Evolutionary conservation across 2,113 vertebrate genomes (phyloP), one percentile per base, ranked within the genome.

Genomic region (Bungarus multicinctus): DNA sequence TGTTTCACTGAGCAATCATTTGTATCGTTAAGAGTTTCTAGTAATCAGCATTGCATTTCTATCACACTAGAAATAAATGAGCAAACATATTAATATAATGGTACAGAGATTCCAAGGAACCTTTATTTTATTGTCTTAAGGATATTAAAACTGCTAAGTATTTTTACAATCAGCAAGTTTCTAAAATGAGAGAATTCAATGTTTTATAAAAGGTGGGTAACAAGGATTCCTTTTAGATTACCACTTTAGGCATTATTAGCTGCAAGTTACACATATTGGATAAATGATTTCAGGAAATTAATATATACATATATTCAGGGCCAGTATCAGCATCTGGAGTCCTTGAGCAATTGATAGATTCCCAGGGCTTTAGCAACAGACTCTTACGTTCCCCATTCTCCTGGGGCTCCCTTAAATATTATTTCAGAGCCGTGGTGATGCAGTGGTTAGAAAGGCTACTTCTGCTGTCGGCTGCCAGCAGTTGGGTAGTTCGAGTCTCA

Each of bases 181-280:
- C 90, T 91, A 23, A 95, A 94, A 47, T 11, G 39, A 90, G 87
- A 30, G 25, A 74, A 27, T 74, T 52, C 50, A 52, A 2, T 81
- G 4, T 23, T 93, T 89, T 89, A 64, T 93, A 89, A 94, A 85
- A 94, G 11, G 27, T 14, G 64, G 85, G 89, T 39, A 94, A 5
- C 90, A 93, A 92, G 23, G 23, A 16, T 92, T 30, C 90, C 45
- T 94, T 93, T 69, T 94, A 50, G 47, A 91, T 81, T 58, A 92
- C 18, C 45, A 93, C 34, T 94, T 60, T 4, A 88, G 89, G 54
- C 22, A 92, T 92, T 94, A 47, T 90, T 90, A 88, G 12, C 94
- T 2, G 3, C 64, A 8, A 93, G 52, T 94, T 87, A 90, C 11
- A 30, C 85, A 39, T 69, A 50, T 23, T 55, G 87, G 81, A 87